Evolutionary conservation across 2,888 invertebrate species (phyloP), one percentile per base, ranked within the genome.

Genomic region (Bugulina stolonifera): DNA sequence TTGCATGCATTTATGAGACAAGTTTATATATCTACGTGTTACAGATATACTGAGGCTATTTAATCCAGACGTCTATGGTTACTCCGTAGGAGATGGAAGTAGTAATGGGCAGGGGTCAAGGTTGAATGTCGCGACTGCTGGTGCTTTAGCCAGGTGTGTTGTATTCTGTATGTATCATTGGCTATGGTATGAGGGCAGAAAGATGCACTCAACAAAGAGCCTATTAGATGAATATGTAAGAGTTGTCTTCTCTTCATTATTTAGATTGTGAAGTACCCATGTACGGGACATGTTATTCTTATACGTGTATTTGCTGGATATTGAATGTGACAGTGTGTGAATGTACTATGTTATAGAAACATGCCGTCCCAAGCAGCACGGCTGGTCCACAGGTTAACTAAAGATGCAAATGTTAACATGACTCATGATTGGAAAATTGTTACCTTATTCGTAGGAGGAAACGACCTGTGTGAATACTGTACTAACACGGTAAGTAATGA

Each of bases 371-470:
- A 64, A 34, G 64, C 64, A 29, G 32, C 10, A 5, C 2, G 29
- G 5, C 32, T 64, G 18, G 5, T 64, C 14, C 5, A 22, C 64
- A 64, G n/a, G 32, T 10, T 64, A n/a, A 34, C 10, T 54, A 54
- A 35, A 23, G 71, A 73, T 35, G 27, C 27, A 3, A 23, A 57
- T 18, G 29, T 72, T 32, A 69, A 74, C 54, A 72, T 73, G n/a
- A 34, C 54, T 35, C 35, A 57, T 27, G 74, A 74, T 35, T 74
- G 74, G 74, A 74, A 74, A 73, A 54, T 74, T 27, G 70, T 74
- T 3, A 74, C 71, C 32, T 69, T 74, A 14, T 73, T 73, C 32
- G 64, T 73, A n/a, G 74, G 74, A 58, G 73, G 73, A 18, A 73
- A 74, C 55, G 74, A 74, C 43, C 58, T 73, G 1, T 74, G 74